A percentile compares a stretch with the other conserved stretches of the same genome.
Conservation (phyloP, 30 jellyfish, hydroid and myxozoan species). For the Aurelia sp. region DNA sequence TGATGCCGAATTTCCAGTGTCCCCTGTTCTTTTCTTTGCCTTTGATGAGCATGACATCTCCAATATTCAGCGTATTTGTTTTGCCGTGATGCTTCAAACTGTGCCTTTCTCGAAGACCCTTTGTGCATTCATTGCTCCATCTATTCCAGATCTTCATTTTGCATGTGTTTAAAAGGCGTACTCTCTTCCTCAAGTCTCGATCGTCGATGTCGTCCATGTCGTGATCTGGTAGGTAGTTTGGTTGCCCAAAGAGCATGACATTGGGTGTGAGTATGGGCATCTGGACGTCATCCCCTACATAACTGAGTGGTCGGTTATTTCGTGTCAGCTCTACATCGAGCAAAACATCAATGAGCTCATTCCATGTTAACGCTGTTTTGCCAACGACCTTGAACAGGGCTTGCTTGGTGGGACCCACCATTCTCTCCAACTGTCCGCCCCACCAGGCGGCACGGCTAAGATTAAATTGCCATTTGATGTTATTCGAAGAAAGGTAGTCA, state of each 20-base stretch:
- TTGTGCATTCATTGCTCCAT: slow-evolving; percentile 69
- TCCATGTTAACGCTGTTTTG: slow-evolving; percentile 35
- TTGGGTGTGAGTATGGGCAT: slow-evolving; percentile 73
- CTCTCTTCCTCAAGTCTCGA: slow-evolving; percentile 62
- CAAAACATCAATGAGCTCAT: slow-evolving; percentile 48
- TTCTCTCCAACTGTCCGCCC: slow-evolving; percentile 86
- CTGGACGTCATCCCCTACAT: slow-evolving; percentile 87
- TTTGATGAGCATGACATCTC: slow-evolving; percentile 3
- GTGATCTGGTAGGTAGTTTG: slow-evolving; percentile 27
- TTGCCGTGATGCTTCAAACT: slow-evolving; percentile 52
- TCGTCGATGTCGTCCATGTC: slow-evolving; percentile 31
- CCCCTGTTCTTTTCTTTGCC: slow-evolving; percentile 6
- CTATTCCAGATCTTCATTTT: slow-evolving; percentile 67
- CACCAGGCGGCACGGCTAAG: slow-evolving; percentile 88
- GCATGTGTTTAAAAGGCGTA: slow-evolving; percentile 36
- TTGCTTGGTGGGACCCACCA: slow-evolving; percentile 73
- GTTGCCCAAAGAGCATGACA: slow-evolving; percentile 69
- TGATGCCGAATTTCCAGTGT: slow-evolving; percentile 14
- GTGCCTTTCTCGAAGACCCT: slow-evolving; percentile 79
- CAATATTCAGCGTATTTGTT: neutral
- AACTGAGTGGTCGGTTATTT: slow-evolving; percentile 80
- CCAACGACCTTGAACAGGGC: slow-evolving; percentile 73
- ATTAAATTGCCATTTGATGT: slow-evolving; percentile 75
- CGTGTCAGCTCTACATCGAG: slow-evolving; percentile 63
- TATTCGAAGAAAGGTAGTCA: slow-evolving; percentile 46